Evolutionary conservation across 1,140 invertebrate genomes (phyloP).

Genomic region (Euwallacea similis): DNA sequence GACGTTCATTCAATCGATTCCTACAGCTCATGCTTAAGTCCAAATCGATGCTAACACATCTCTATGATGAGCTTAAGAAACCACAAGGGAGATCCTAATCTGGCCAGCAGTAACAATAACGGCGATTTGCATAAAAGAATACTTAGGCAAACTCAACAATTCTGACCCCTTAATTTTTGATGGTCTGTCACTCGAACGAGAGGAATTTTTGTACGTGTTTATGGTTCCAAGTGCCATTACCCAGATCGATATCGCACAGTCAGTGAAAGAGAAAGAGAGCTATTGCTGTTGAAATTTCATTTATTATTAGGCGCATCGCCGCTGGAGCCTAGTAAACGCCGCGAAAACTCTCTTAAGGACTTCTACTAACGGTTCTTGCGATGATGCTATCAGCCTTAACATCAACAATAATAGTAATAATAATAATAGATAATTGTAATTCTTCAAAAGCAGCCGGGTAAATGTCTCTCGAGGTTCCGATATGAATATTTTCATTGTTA

Average conservation of each 20-base stretch:
- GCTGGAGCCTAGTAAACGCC: neutral
- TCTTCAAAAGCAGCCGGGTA: slow-evolving; percentile 14
- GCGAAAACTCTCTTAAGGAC: slow-evolving; percentile 7
- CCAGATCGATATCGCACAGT: slow-evolving; percentile 16
- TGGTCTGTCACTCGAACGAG: slow-evolving; percentile 16
- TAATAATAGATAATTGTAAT: slow-evolving; percentile 27
- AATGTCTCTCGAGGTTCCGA: slow-evolving; percentile 11
- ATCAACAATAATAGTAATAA: neutral
- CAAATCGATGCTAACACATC: too few species aligned
- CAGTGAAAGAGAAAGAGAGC: slow-evolving; percentile 4
- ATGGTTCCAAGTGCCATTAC: slow-evolving; percentile 26
- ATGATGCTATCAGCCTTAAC: slow-evolving; percentile 8
- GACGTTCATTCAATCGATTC: neutral
- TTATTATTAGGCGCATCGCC: too few species aligned
- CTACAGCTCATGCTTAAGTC: too few species aligned
- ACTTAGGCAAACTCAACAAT: slow-evolving; percentile 19
- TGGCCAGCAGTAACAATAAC: slow-evolving; percentile 12
- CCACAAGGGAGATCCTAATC: slow-evolving; percentile 7
- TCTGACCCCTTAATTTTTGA: slow-evolving; percentile 26
- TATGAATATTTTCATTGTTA: slow-evolving; percentile 26
- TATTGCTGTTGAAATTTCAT: slow-evolving; percentile 14
- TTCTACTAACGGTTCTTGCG: slow-evolving; percentile 1
- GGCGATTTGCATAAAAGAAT: slow-evolving; percentile 21
- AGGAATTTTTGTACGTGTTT: slow-evolving; percentile 25
- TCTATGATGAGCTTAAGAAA: neutral